These are phyloP conservation scores for Mesoligia furuncula DNA, from an alignment of 2,888 invertebrate species.

Conservation along the genomic window DNA sequence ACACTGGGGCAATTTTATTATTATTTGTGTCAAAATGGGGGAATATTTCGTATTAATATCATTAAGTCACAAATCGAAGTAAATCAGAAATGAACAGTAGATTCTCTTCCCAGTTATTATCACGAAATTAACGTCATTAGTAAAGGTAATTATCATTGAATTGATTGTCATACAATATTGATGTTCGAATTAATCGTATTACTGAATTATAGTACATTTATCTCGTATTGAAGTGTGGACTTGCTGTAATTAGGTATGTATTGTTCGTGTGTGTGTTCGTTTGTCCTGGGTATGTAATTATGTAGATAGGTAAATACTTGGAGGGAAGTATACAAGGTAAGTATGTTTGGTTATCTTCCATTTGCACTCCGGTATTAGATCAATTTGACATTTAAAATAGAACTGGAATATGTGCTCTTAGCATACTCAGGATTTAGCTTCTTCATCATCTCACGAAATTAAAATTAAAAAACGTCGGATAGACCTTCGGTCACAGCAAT, in stretches of 20 bases:
- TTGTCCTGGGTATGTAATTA: neutral
- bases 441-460: neutral
- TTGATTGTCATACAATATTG: conserved; percentile 49
- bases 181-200: conserved; percentile 43
- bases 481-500: neutral
- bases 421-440: neutral
- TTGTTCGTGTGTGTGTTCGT: neutral
- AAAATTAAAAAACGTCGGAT: no score
- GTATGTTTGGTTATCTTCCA: neutral
- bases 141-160: conserved; percentile 47
- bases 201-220: conserved; percentile 32
- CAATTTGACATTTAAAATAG: neutral
- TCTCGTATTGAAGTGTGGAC: conserved; percentile 5
- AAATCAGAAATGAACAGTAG: conserved; percentile 17
- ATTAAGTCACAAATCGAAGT: neutral
- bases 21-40: neutral
- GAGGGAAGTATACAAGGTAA: no score
- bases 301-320: neutral
- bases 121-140: conserved; percentile 51
- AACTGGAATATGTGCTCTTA: neutral
- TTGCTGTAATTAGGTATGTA: neutral
- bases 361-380: neutral
- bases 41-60: neutral
- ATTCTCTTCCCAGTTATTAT: conserved; percentile 32
- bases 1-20: neutral